These are phyloP conservation scores for Oxyura jamaicensis DNA, from an alignment of 2,113 vertebrate genomes.

Conservation along the genomic window DNA sequence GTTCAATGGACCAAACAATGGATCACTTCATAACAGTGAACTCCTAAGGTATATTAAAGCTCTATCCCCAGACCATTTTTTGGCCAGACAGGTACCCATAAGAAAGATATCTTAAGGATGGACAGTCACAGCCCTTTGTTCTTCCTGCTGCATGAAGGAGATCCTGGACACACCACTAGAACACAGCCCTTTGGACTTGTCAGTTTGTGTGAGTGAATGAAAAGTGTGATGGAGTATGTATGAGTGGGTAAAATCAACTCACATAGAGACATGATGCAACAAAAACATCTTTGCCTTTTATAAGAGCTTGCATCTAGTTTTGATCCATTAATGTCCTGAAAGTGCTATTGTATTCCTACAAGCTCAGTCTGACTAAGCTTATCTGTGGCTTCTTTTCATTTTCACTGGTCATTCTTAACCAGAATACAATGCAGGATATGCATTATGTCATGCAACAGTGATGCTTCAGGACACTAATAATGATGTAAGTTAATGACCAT, in stretches of 20 bases:
- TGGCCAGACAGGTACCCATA: background rate
- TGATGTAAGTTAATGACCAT: background rate
- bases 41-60: background rate
- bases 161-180: background rate
- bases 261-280: fast-evolving
- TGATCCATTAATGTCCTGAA: background rate
- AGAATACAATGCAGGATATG: background rate
- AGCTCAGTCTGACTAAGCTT: background rate
- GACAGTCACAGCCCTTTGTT: background rate
- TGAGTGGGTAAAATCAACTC: background rate
- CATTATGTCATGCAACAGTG: fast-evolving
- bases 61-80: background rate
- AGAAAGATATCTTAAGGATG: background rate
- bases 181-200: background rate
- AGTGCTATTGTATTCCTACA: background rate
- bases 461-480: background rate
- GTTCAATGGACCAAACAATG: background rate
- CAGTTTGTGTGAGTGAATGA: background rate
- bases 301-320: background rate
- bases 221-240: background rate
- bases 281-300: background rate
- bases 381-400: background rate
- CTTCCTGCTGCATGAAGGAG: background rate
- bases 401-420: background rate
- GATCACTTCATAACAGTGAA: background rate